These are phyloP conservation scores for Trachymyrmex cornetzi DNA, from an alignment of 1,140 invertebrate species.

Conservation along the genomic window DNA sequence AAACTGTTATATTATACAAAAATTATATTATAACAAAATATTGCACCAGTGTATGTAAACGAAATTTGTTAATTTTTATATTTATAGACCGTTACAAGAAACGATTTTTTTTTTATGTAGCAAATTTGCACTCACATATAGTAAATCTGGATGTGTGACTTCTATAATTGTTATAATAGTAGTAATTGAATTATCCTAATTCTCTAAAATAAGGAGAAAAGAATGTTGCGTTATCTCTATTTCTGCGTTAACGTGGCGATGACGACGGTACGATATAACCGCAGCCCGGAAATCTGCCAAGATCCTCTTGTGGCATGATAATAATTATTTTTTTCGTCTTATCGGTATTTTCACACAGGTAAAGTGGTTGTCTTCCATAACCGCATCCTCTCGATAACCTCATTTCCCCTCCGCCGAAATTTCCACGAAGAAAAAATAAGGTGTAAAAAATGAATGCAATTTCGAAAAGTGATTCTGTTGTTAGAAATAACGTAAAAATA, in stretches of 20 bases:
- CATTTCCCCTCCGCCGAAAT: neutral
- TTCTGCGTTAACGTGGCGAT: neutral
- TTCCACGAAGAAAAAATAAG: neutral
- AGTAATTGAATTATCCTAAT: constrained; percentile 3
- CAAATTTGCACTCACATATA: too few relatives aligned
- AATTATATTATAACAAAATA: constrained; percentile 1
- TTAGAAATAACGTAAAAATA: neutral
- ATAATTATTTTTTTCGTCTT: constrained; percentile 51
- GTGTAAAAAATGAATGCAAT: neutral
- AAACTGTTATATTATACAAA: neutral
- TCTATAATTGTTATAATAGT: neutral
- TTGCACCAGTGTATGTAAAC: neutral
- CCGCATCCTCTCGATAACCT: neutral
- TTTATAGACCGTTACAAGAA: neutral
- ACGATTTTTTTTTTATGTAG: neutral
- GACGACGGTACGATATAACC: constrained; percentile 29
- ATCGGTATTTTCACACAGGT: constrained; percentile 40
- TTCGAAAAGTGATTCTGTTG: neutral
- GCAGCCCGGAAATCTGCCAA: constrained; percentile 54
- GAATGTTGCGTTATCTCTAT: constrained; percentile 11
- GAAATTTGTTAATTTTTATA: neutral
- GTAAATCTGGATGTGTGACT: neutral
- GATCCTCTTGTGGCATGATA: constrained; percentile 41
- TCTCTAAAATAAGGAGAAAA: neutral
- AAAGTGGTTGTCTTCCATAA: constrained; percentile 15